Evolutionary conservation across 2,797 vertebrate genomes (phyloP).

Genomic region (Clarias laeviceps): DNA sequence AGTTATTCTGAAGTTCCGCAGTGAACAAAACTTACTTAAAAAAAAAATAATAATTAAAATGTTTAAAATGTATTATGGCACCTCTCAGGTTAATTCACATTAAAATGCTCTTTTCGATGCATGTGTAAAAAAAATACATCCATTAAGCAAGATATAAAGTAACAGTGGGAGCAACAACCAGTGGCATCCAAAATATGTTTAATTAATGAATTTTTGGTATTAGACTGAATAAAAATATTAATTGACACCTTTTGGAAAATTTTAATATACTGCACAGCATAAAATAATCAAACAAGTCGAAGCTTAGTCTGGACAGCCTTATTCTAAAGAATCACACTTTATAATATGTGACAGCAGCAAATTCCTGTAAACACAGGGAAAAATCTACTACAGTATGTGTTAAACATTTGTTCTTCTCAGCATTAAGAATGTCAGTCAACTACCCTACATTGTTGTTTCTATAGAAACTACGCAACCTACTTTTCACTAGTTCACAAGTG

Average conservation of each 20-base stretch:
- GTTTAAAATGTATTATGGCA: not conserved
- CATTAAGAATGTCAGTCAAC: conserved; percentile 20
- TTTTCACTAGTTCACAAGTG: not conserved
- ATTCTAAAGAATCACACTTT: conserved; percentile 36
- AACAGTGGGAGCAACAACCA: not conserved
- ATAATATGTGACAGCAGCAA: conserved; percentile 27
- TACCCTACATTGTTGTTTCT: conserved; percentile 31
- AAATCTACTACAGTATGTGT: conserved; percentile 22
- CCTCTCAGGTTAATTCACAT: not conserved
- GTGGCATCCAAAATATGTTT: not conserved
- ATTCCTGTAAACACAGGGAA: conserved; percentile 12
- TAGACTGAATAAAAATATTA: not conserved
- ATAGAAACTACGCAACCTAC: conserved; percentile 39
- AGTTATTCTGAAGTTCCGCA: not conserved
- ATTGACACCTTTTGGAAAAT: not conserved
- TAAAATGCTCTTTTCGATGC: not conserved
- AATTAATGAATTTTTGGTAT: conserved; percentile 3
- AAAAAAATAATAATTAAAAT: not conserved
- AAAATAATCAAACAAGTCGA: not conserved
- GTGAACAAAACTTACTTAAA: not conserved
- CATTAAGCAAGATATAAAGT: not conserved
- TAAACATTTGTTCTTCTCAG: conserved; percentile 24
- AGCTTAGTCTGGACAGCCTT: conserved; percentile 14
- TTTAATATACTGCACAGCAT: not conserved
- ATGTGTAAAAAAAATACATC: not conserved